Percentiles rank a stretch among this genome's conserved stretches.
phyloP scores from a whole-genome alignment of 2,113 vertebrate species.

The Amia ocellicauda region DNA sequence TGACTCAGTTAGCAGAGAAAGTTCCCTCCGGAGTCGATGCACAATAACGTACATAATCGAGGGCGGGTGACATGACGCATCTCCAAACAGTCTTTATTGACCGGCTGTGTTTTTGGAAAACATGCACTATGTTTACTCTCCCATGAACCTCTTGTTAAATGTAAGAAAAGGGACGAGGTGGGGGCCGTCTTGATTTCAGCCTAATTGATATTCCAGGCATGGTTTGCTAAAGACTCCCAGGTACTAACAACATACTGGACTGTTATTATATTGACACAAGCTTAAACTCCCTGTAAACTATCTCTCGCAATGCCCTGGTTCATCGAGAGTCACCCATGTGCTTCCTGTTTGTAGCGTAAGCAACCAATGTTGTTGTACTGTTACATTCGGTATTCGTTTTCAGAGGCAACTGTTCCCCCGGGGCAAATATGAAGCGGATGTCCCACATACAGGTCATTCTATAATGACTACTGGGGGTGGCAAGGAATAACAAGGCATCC shows the following conservation, averaged over 20 bases:
- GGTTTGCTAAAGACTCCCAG: constrained; percentile 84
- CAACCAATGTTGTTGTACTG: constrained; percentile 88
- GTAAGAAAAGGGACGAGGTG: constrained; percentile 57
- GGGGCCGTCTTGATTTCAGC: constrained; percentile 59
- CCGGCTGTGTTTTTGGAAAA: constrained; percentile 92
- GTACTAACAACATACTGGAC: constrained; percentile 84
- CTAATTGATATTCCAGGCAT: constrained; percentile 98
- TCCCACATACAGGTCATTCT: constrained; percentile 90
- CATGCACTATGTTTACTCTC: constrained; percentile 69
- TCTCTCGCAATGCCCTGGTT: constrained; percentile 25
- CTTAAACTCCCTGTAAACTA: constrained; percentile 76
- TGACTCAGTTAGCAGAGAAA: constrained; percentile 48
- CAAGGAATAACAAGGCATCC: constrained; percentile 79
- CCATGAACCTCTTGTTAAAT: constrained; percentile 72
- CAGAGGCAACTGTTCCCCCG: constrained; percentile 91
- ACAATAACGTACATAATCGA: constrained; percentile 54
- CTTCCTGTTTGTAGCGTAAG: constrained; percentile 95
- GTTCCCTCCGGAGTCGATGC: constrained; percentile 48
- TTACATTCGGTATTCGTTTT: constrained; percentile 99
- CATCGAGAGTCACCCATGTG: constrained; percentile 37
- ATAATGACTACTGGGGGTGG: constrained; percentile 76
- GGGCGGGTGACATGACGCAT: constrained; percentile 79
- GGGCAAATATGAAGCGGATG: constrained; percentile 94
- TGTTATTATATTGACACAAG: constrained; percentile 89
- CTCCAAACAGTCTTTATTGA: constrained; percentile 80